Evolutionary conservation across 2,888 invertebrate genomes (phyloP), one percentile per base, ranked within the genome.

Genomic region (Ommatoiulus sabulosus): DNA sequence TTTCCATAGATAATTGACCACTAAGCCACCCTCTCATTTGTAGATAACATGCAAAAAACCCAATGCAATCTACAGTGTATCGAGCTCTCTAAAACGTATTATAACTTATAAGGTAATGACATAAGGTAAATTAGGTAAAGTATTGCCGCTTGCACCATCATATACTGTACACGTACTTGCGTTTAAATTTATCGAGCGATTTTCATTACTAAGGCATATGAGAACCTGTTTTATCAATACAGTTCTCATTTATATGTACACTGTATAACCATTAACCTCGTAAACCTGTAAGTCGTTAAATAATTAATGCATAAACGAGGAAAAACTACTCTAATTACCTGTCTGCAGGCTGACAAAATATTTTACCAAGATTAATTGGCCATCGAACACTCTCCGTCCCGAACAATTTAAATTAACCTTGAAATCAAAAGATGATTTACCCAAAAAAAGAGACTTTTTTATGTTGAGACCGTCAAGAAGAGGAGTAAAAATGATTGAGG

Each of bases 381-480:
- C 15, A 35, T 80, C 35, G 35, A 80, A 35, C 80, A 80, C 35
- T 80, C 35, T 24, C 80, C 35, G 8, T 10, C 35, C 24, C 24
- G 80, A 80, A 12, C 80, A 80, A 80, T 80, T 80, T 80, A 10
- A 80, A 80, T 80, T 35, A 35, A 80, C 80, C 80, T 80, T 80
- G 80, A 80, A 80, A 35, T 63, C 20, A 63, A 63, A 24, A 72
- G 8, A 12, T 35, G 12, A 24, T 24, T 35, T 80, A n/a, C n/a
- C n/a, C 17, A n/a, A 57, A 57, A 57, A 57, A 57, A n/a, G 0
- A n/a, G 3, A 12, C 12, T 80, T 80, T 80, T 80, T 80, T 15
- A 35, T 35, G 10, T 35, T 15, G 35, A 35, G 24, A 15, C 15
- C 80, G 35, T 80, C 80, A 80, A 80, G 80, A 80, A 72, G 72